Percentiles rank a stretch among this genome's conserved stretches.
phyloP scores from a whole-genome alignment of 2,113 vertebrate genomes.

The Hemiscyllium ocellatum region DNA sequence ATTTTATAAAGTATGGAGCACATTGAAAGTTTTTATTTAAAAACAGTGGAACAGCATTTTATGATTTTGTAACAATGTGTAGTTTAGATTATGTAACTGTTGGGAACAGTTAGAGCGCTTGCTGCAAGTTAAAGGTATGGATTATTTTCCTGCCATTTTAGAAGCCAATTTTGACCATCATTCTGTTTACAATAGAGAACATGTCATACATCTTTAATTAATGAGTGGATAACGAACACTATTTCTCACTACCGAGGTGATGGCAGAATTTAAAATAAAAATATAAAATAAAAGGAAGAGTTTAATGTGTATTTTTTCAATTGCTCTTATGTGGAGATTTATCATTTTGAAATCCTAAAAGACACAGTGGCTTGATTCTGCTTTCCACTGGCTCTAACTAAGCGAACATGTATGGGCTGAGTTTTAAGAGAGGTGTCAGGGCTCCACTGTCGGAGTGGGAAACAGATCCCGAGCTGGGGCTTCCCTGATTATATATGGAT shows the following conservation, averaged over 20 bases:
- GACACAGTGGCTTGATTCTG: neutral
- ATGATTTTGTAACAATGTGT: neutral
- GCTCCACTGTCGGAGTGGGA: no score
- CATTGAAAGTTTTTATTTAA: neutral
- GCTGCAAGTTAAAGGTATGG: neutral
- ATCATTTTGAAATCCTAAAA: neutral
- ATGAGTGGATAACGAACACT: neutral
- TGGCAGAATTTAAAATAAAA: neutral
- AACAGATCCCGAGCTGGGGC: no score
- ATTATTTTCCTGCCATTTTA: neutral
- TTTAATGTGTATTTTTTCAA: neutral
- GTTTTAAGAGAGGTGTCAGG: no score
- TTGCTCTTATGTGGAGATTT: neutral
- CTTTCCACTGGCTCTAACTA: neutral
- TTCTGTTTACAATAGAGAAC: neutral
- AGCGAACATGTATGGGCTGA: no score
- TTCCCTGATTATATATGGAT: neutral
- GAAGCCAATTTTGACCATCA: neutral
- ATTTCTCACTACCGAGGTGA: neutral
- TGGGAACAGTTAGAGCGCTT: neutral
- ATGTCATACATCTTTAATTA: neutral
- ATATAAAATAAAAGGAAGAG: neutral
- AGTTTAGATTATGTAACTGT: neutral
- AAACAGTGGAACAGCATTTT: neutral
- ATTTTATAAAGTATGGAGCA: neutral